These are phyloP conservation scores for Andrena trimmerana DNA, from an alignment of 2,888 invertebrate genomes.

Conservation along the genomic window DNA sequence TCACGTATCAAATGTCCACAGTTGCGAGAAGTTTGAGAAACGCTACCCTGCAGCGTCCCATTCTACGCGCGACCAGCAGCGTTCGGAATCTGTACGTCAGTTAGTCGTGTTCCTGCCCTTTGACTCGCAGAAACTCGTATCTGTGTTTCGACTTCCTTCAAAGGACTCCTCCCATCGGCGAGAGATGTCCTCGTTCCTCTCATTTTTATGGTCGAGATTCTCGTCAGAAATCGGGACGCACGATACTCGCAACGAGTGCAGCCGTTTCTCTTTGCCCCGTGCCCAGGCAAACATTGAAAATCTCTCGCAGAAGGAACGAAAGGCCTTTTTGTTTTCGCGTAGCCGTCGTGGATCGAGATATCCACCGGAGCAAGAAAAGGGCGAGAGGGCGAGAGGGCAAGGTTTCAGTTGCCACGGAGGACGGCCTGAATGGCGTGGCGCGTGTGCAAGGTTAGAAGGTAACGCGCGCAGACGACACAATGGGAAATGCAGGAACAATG, in stretches of 20 bases:
- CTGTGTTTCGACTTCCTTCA: constrained; percentile 12
- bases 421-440: neutral
- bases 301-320: neutral
- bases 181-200: neutral
- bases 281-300: no score
- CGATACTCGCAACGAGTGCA: no score
- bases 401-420: neutral
- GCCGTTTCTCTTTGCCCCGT: no score
- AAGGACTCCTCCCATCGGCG: neutral
- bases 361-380: neutral
- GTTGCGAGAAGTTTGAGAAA: constrained; percentile 29
- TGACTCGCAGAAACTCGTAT: constrained; percentile 33
- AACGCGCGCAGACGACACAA: constrained; percentile 37
- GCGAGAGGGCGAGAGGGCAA: neutral
- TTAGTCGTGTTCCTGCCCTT: constrained; percentile 19
- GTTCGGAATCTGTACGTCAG: constrained; percentile 6
- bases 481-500: constrained; percentile 41
- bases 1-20: constrained; percentile 37
- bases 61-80: constrained; percentile 7
- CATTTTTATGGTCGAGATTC: neutral
- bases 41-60: constrained; percentile 2
- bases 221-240: neutral
- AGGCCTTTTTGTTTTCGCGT: constrained; percentile 7
- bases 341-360: constrained; percentile 1
- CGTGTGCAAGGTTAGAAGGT: constrained; percentile 28